Conservation (phyloP, 2,888 invertebrate genomes). For the Tenthredo scrophulariae region DNA sequence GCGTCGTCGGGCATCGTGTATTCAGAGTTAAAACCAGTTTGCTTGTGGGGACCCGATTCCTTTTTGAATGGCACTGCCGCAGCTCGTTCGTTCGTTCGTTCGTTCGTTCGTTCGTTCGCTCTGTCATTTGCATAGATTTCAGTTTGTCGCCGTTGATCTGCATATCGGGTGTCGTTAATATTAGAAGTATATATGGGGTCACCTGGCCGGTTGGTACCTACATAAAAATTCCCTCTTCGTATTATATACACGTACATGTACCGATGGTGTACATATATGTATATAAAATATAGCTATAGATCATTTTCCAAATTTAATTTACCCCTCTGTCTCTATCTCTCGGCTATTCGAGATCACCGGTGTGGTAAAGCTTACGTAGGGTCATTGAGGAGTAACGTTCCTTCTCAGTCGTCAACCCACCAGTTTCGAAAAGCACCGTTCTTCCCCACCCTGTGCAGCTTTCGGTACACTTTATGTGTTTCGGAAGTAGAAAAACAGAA, state of each 20-base stretch:
- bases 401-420: slow-evolving; percentile 2
- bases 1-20: slow-evolving; percentile 53
- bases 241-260: background rate
- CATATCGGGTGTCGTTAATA: slow-evolving; percentile 77
- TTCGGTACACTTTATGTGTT: slow-evolving; percentile 65
- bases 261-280: background rate
- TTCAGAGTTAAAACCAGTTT: slow-evolving; percentile 56
- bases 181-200: slow-evolving; percentile 69
- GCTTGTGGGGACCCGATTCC: slow-evolving; percentile 63
- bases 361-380: background rate
- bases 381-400: slow-evolving; percentile 1
- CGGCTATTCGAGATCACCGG: background rate
- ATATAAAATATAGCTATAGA: background rate
- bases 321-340: background rate
- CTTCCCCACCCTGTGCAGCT: background rate
- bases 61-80: slow-evolving; percentile 49
- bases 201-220: slow-evolving; percentile 5
- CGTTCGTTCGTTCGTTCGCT: slow-evolving; percentile 52
- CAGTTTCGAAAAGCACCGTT: background rate
- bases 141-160: slow-evolving; percentile 69
- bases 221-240: background rate
- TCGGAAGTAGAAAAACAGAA: slow-evolving; percentile 71
- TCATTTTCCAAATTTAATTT: background rate
- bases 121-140: slow-evolving; percentile 75
- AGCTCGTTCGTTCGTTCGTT: background rate